These are phyloP conservation scores for Gnathonemus echidnorhynchus DNA, from an alignment of 2,113 vertebrate genomes.

Conservation along the genomic window DNA sequence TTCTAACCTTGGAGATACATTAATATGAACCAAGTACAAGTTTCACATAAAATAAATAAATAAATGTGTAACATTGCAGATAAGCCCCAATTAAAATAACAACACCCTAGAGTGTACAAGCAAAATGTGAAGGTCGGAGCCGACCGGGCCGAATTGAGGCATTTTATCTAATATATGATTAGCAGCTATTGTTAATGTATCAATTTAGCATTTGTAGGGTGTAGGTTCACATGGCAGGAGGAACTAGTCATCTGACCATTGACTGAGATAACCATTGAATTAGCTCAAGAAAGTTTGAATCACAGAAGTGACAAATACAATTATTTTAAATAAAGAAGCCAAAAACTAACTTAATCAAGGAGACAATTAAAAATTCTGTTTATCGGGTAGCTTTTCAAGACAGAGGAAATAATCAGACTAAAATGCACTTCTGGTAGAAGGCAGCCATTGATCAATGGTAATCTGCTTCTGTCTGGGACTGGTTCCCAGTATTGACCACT, in stretches of 20 bases:
- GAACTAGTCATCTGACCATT: background rate
- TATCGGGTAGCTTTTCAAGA: background rate
- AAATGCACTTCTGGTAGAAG: conserved; percentile 1
- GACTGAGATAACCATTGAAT: background rate
- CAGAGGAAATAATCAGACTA: conserved; percentile 10
- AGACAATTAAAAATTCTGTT: background rate
- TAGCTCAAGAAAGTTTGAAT: background rate
- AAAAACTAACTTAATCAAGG: background rate
- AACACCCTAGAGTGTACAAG: background rate
- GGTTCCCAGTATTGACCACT: conserved; percentile 5
- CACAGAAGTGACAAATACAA: background rate
- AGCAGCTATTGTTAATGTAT: background rate
- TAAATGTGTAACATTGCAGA: background rate
- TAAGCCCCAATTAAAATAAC: background rate
- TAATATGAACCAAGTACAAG: background rate
- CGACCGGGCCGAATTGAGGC: background rate
- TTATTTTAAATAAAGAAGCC: background rate
- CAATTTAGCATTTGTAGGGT: background rate
- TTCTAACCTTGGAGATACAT: background rate
- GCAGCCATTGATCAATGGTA: conserved; percentile 5
- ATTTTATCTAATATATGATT: background rate
- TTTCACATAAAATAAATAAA: background rate
- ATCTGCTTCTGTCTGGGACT: conserved; percentile 5
- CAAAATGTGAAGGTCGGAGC: background rate
- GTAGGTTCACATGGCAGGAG: background rate